phyloP scores from a whole-genome alignment of 2,113 vertebrate species.

The Odocoileus hemionus region DNA sequence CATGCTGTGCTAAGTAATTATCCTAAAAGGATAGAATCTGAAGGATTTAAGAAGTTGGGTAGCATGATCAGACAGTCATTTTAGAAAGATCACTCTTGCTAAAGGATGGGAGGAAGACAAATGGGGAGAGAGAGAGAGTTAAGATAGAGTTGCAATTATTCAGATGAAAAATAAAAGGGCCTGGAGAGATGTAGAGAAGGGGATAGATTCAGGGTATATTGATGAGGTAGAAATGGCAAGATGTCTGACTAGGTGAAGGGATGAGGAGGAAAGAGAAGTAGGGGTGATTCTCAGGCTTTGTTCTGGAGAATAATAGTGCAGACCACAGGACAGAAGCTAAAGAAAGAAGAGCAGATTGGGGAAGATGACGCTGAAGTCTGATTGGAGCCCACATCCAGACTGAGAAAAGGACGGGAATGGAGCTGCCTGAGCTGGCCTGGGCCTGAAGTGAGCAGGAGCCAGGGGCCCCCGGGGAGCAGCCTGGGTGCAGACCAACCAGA shows the following conservation, averaged over 20 bases:
- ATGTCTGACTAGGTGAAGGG: neutral
- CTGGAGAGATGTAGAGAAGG: neutral
- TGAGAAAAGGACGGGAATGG: neutral
- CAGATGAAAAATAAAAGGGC: neutral
- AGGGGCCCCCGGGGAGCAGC: rapidly evolving
- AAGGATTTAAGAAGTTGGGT: neutral
- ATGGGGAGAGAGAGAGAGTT: neutral
- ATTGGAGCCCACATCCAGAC: neutral
- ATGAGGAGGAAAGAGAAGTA: neutral
- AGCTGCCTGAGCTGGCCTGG: neutral
- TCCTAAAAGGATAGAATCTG: neutral
- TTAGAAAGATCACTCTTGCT: neutral
- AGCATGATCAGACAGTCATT: neutral
- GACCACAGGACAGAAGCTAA: too few species aligned
- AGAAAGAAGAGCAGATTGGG: neutral
- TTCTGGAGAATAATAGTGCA: neutral
- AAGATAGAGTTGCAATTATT: neutral
- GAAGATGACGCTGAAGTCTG: neutral
- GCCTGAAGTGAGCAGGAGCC: neutral
- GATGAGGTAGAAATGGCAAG: neutral
- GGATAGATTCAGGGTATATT: neutral
- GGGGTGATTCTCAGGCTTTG: neutral
- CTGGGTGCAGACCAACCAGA: neutral
- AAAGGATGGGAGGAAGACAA: neutral
- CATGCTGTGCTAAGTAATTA: neutral